Conservation (phyloP, 2,888 invertebrate genomes). For the Patella depressa region DNA sequence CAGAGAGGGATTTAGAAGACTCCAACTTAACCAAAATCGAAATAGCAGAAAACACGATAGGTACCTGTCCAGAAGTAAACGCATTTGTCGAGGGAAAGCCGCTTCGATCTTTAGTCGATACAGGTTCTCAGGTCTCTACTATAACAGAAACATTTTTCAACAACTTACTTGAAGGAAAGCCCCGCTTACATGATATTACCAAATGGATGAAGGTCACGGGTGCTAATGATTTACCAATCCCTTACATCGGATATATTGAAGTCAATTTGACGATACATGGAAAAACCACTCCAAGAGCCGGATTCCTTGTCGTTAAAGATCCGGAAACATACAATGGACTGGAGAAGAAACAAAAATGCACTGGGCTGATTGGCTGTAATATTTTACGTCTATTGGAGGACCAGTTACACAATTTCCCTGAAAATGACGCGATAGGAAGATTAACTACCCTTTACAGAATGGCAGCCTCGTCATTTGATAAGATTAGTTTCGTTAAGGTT, state of each 20-base stretch:
- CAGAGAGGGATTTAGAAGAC: too few relatives aligned
- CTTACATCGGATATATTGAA: background rate
- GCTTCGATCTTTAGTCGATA: background rate
- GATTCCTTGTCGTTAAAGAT: background rate
- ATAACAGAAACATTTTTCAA: background rate
- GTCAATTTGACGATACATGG: background rate
- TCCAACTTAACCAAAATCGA: too few relatives aligned
- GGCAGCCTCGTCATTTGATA: too few relatives aligned
- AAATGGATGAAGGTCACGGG: background rate
- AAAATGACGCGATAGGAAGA: too few relatives aligned
- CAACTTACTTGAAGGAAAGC: background rate
- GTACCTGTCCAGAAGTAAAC: background rate
- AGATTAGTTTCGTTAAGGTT: background rate
- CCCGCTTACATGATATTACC: background rate
- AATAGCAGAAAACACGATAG: background rate
- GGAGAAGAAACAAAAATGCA: background rate
- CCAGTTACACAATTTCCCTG: too few relatives aligned
- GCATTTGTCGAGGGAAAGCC: background rate
- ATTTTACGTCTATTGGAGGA: too few relatives aligned
- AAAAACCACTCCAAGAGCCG: background rate
- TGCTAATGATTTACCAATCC: background rate
- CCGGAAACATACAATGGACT: background rate
- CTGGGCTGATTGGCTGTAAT: background rate
- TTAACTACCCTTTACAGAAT: too few relatives aligned
- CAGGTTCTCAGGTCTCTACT: background rate